Conservation (phyloP, 1,140 invertebrate genomes). For the Mylabris phalerata region DNA sequence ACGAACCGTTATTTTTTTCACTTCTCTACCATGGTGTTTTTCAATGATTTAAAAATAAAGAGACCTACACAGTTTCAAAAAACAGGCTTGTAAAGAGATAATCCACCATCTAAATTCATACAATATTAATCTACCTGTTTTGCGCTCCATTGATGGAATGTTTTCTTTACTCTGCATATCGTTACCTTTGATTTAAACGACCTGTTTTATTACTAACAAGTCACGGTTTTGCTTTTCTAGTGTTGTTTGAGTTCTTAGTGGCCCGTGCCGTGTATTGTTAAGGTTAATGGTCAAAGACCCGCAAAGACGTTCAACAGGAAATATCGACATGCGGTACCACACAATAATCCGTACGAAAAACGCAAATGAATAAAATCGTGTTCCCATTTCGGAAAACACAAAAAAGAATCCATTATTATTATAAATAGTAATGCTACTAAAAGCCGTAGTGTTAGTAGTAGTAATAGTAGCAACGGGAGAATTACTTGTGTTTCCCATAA, state of each 20-base stretch:
- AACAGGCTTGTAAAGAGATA: too few relatives aligned
- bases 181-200: too few relatives aligned
- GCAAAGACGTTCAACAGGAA: conserved; percentile 25
- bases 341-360: conserved; percentile 20
- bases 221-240: conserved; percentile 5
- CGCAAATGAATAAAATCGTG: neutral
- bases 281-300: conserved; percentile 23
- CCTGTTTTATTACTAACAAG: conserved; percentile 8
- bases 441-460: too few relatives aligned
- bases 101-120: too few relatives aligned
- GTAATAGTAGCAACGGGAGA: neutral
- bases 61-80: too few relatives aligned
- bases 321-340: conserved; percentile 20
- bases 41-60: too few relatives aligned
- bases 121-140: too few relatives aligned
- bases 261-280: conserved; percentile 14
- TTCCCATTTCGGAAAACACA: conserved; percentile 8
- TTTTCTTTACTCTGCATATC: too few relatives aligned
- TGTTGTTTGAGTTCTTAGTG: conserved; percentile 8
- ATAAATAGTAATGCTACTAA: conserved; percentile 19
- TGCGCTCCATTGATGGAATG: too few relatives aligned
- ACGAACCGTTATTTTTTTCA: too few relatives aligned
- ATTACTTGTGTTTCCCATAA: conserved; percentile 7
- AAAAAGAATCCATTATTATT: conserved; percentile 2
- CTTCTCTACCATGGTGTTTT: too few relatives aligned